Percentiles rank a stretch among this genome's conserved stretches.
phyloP scores from a whole-genome alignment of 2,797 vertebrate species.

The Cyclura pinguis region DNA sequence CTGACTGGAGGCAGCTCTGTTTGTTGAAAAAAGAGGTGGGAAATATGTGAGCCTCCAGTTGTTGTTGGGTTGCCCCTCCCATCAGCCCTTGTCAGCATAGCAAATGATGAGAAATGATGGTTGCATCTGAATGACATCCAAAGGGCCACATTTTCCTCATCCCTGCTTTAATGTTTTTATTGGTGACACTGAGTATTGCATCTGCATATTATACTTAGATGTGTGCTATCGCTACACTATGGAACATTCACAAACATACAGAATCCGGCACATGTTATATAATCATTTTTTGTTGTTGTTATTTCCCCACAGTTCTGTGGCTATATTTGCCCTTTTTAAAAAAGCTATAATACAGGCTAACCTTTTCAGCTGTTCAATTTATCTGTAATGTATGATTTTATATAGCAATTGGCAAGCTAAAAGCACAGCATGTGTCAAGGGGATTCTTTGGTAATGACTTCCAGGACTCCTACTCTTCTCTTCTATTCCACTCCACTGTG shows the following conservation, averaged over 20 bases:
- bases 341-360: constrained; percentile 17
- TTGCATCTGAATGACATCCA: not conserved
- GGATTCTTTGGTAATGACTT: constrained; percentile 24
- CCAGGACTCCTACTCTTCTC: not conserved
- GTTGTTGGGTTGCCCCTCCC: not conserved
- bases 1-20: not conserved
- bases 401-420: constrained; percentile 39
- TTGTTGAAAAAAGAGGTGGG: not conserved
- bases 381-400: constrained; percentile 23
- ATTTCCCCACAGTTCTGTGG: constrained; percentile 3
- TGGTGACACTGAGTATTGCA: not conserved
- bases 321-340: constrained; percentile 3
- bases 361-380: constrained; percentile 38
- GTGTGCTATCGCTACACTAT: not conserved
- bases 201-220: not conserved
- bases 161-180: not conserved
- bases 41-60: not conserved
- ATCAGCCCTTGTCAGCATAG: not conserved
- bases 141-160: not conserved
- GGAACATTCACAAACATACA: not conserved
- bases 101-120: not conserved
- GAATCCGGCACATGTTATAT: not conserved
- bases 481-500: constrained; percentile 2
- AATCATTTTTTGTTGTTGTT: not conserved
- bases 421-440: not conserved